A percentile compares a stretch with the other conserved stretches of the same genome.
Evolutionary conservation across 2,888 invertebrate genomes (phyloP).

Genomic region (Cinara cedri): DNA sequence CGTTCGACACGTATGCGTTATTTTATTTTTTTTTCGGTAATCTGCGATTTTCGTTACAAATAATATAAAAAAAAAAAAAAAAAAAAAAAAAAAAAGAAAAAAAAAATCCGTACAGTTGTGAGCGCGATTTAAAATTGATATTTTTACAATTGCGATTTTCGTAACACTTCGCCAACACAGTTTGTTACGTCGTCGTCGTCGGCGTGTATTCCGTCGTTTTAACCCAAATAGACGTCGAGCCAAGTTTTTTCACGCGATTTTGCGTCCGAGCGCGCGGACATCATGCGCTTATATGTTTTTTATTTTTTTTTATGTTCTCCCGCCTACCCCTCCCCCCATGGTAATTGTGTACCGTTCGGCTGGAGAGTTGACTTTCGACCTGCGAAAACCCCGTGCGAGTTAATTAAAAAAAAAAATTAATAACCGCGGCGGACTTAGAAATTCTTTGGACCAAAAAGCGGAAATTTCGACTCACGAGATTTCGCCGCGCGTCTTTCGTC

Average conservation of each 20-base stretch:
- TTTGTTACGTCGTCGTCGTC: not conserved
- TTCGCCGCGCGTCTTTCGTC: no score
- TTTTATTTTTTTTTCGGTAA: no score
- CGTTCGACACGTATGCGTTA: not conserved
- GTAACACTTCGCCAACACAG: no score
- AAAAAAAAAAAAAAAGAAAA: not conserved
- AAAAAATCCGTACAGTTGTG: not conserved
- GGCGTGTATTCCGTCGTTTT: not conserved
- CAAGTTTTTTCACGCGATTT: constrained; percentile 14
- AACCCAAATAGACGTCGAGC: constrained; percentile 24
- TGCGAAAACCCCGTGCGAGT: no score
- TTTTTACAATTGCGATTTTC: not conserved
- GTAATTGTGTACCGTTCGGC: not conserved
- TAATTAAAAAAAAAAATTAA: no score
- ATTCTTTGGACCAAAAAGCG: no score
- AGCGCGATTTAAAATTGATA: not conserved
- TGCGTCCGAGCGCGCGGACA: not conserved
- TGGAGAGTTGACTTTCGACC: no score
- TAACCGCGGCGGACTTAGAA: no score
- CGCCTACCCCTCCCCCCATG: not conserved
- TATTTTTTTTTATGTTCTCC: constrained; percentile 13
- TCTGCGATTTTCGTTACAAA: no score
- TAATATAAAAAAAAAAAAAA: no score
- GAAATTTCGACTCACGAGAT: no score
- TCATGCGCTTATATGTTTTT: not conserved